Evolutionary conservation across 1,140 invertebrate species (phyloP).

Genomic region (Laodelphax striatellus): DNA sequence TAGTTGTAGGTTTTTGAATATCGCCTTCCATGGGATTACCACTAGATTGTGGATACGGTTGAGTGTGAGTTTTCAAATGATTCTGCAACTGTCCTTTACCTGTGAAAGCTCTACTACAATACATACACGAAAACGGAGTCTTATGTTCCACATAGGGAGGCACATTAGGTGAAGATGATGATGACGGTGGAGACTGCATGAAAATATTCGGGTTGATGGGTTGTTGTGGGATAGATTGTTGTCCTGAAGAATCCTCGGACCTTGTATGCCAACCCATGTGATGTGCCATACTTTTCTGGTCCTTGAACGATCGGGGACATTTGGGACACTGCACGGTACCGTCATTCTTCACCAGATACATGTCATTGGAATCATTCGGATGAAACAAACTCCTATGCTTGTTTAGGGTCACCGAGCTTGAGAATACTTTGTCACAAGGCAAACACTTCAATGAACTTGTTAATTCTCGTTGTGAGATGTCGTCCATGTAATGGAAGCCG

Average conservation of each 20-base stretch:
- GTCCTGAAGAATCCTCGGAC: neutral
- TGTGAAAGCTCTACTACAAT: neutral
- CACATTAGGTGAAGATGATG: neutral
- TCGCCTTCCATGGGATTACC: no score
- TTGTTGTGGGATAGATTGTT: no score
- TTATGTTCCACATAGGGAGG: neutral
- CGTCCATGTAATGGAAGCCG: no score
- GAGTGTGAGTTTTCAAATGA: neutral
- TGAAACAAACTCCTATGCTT: neutral
- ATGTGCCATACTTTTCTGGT: neutral
- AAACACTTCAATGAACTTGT: neutral
- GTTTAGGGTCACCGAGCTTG: neutral
- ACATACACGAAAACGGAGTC: no score
- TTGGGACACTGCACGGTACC: neutral
- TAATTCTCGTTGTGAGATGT: no score
- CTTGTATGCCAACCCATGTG: neutral
- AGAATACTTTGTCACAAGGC: neutral
- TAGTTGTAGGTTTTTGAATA: no score
- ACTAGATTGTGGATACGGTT: no score
- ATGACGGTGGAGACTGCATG: neutral
- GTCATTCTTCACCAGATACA: neutral
- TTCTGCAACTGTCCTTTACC: neutral
- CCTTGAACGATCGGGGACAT: neutral
- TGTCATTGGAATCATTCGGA: neutral
- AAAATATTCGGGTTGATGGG: no score